These are phyloP conservation scores for Elachura formosa DNA, from an alignment of 2,113 vertebrate species.

Conservation along the genomic window DNA sequence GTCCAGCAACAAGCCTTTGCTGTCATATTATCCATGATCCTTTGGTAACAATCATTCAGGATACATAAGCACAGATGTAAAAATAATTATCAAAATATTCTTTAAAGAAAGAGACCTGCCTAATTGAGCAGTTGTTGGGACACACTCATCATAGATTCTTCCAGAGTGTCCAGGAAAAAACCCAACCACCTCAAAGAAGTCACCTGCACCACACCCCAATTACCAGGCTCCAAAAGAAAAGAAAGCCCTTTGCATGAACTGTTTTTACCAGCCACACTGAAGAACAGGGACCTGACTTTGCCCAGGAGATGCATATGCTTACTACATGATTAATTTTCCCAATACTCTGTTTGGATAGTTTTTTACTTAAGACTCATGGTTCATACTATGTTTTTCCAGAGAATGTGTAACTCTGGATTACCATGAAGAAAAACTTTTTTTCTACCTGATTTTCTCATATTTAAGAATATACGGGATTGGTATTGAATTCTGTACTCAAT, in stretches of 20 bases:
- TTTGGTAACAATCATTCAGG: neutral
- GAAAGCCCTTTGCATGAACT: neutral
- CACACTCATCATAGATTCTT: neutral
- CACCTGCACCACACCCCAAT: neutral
- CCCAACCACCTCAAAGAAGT: neutral
- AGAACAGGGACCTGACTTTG: neutral
- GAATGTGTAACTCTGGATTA: fast-evolving
- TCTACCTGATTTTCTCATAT: neutral
- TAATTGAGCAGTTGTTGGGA: neutral
- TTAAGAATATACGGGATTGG: neutral
- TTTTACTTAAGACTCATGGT: neutral
- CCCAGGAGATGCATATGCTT: neutral
- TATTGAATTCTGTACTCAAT: neutral
- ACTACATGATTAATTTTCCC: neutral
- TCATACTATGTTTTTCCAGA: neutral
- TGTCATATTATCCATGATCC: neutral
- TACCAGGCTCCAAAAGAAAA: neutral
- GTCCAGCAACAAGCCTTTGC: neutral
- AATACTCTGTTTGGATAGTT: neutral
- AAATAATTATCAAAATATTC: neutral
- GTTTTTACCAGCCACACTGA: neutral
- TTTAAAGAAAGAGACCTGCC: neutral
- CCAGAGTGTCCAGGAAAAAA: neutral
- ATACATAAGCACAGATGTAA: neutral
- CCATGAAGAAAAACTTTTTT: neutral